Evolutionary conservation across 1,140 invertebrate species (phyloP), one percentile per base, ranked within the genome.

Genomic region (Euborellia annulipes): DNA sequence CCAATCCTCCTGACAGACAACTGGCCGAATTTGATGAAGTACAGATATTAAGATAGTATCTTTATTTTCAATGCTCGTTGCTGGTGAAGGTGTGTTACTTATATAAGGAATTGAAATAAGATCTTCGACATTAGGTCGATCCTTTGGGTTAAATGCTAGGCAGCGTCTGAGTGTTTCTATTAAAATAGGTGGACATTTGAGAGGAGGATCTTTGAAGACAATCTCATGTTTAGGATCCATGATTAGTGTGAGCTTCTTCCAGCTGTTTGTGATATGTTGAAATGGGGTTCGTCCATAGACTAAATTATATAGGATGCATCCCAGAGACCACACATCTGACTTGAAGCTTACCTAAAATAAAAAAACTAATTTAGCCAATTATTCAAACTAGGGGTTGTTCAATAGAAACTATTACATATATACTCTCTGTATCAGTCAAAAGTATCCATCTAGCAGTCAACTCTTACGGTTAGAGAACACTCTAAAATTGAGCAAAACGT

Each of bases 261-360:
- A 72, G 7, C 79, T 66, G 55, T 82, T 75, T 11, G 71, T 71
- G 36, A 94, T 77, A 58, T 92, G 78, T 27, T 86, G 77, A 64
- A 96, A 98, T 3, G 94, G 94, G 1, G 91, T 90, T 43, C 72
- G 69, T 2, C 88, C 82, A 63, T 94, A 97, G 9, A 93, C 75
- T 59, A 97, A 69, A 60, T 85, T 79, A 62, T 96, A 98, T 19
- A 98, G 68, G 50, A 98, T 98, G 62, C 93, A 96, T 13, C 94
- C 94, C 21, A 98, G 66, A 0, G 91, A 94, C 94, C 94, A 98
- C 13, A 98, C 86, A 64, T 98, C 94, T 11, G 89, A 89, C 56
- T 90, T 92, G 45, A 78, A 84, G 47, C 81, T 85, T 46, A 96
- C 83, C 85, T 94, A 61, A 45, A 70, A 62, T 54, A 44, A 52